These are phyloP conservation scores for Larimichthys polyactis DNA, from an alignment of 2,113 vertebrate species.

Conservation along the genomic window DNA sequence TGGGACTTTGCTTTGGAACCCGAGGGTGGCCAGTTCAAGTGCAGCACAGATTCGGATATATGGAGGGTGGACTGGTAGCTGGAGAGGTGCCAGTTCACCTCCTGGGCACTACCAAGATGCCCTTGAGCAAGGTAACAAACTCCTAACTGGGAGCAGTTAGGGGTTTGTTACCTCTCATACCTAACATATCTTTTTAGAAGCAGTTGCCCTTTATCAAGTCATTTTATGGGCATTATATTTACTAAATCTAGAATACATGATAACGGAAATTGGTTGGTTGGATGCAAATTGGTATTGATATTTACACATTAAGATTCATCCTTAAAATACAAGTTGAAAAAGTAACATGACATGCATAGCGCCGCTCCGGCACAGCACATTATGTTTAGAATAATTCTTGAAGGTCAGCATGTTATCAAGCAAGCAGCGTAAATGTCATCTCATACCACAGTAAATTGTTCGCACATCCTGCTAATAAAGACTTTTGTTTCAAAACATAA, in stretches of 20 bases:
- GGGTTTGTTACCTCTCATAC: too few species aligned
- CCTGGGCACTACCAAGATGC: too few species aligned
- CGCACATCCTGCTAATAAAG: constrained; percentile 24
- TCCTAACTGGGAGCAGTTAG: too few species aligned
- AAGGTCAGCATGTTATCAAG: constrained; percentile 21
- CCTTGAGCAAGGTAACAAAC: too few species aligned
- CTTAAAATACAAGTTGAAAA: background rate
- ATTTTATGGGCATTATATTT: background rate
- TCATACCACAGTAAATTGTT: background rate
- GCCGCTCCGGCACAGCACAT: background rate
- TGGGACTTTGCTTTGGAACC: too few species aligned
- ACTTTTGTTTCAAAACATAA: constrained; percentile 10
- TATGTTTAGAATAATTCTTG: constrained; percentile 12
- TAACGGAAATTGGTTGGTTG: background rate
- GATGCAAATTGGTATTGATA: background rate
- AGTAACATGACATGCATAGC: background rate
- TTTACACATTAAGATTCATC: background rate
- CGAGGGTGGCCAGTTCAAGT: too few species aligned
- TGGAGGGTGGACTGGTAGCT: too few species aligned
- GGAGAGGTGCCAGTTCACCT: too few species aligned
- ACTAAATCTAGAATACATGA: background rate
- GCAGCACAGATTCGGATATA: too few species aligned
- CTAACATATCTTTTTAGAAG: background rate
- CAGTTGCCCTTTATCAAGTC: background rate
- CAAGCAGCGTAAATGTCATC: constrained; percentile 11